Evolutionary conservation across 2,888 invertebrate genomes (phyloP), one percentile per base, ranked within the genome.

Genomic region (Megaustenia siamemsis): DNA sequence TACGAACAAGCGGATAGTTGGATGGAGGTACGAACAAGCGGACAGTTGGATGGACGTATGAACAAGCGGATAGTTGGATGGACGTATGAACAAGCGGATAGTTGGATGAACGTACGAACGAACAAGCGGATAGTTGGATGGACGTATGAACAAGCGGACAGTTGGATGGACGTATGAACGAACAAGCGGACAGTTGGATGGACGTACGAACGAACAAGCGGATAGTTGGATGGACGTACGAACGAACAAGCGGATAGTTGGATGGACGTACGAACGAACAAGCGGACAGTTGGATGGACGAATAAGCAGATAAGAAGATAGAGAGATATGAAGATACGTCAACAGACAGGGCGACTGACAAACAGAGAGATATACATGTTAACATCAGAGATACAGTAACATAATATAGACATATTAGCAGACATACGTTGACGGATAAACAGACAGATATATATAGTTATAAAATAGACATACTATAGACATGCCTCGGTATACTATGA

Each of bases 371-470:
- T 6, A 53, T 35, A 79, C 6, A 63, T 35, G 32, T 18, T 15
- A n/a, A 28, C 43, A 1, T 1, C 28, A 53, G 77, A 4, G 28
- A 53, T 18, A 53, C 28, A 53, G 63, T 49, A 15, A 40, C 6
- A 12, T 8, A 71, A 28, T n/a, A 76, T 10, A 68, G 68, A 68
- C 35, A 66, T 45, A 66, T 12, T 45, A 32, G 63, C 21, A 68
- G 68, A 68, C 35, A 68, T 24, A 40, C 40, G 43, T 28, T 28
- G 80, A 68, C 24, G 38, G 66, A 45, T 38, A 45, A 43, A 77
- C 12, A 77, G 56, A 77, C 12, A 77, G 66, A 79, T 21, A 79
- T 63, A 79, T 35, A 79, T 63, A 78, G 43, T 60, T 43, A 24
- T n/a, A 45, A 4, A 76, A n/a, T 40, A n/a, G 43, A 18, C 10